Evolutionary conservation across 2,888 invertebrate genomes (phyloP), one percentile per base, ranked within the genome.

Genomic region (Drosophila subquinaria): DNA sequence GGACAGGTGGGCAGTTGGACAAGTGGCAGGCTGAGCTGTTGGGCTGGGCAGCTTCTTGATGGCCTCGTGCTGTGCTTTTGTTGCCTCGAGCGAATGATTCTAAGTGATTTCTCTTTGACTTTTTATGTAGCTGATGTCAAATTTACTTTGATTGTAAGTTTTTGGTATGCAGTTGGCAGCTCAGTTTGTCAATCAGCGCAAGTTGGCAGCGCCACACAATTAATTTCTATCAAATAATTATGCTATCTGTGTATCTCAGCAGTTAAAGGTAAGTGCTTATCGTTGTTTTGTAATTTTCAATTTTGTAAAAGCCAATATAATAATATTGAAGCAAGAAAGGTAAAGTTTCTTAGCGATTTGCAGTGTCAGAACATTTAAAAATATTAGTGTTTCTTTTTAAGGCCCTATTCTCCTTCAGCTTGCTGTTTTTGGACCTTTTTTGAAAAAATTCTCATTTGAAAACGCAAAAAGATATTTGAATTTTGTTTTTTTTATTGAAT

Each of bases 41-140:
- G 60, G 57, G 50, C 51, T 10, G 51, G 47, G 50, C 60, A 69
- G 74, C 76, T 75, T 62, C 57, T 65, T 74, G 75, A 65, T 74
- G 75, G 59, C 47, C 38, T 43, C 72, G 23, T 75, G 83, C 81
- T 83, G 83, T 78, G 81, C 81, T 82, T 81, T 81, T 81, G 74
- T 80, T 82, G 71, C 77, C 59, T 62, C 64, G 47, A 65, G 77
- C 73, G 73, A 73, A 77, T 69, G 71, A 78, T 71, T 69, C 80
- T 73, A 81, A 73, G 79, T 76, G 79, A 79, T 69, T 79, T 79
- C 53, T 67, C 79, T 65, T 66, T 71, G 75, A 71, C 65, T 80
- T 81, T 60, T 59, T 55, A 53, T 66, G 40, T 53, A 38, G 55
- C 48, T 64, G 71, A 64, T 77, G 80, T 69, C 78, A 71, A 82